phyloP scores from a whole-genome alignment of 30 jellyfish, hydroid and myxozoan species.

The Catostylus mosaicus region DNA sequence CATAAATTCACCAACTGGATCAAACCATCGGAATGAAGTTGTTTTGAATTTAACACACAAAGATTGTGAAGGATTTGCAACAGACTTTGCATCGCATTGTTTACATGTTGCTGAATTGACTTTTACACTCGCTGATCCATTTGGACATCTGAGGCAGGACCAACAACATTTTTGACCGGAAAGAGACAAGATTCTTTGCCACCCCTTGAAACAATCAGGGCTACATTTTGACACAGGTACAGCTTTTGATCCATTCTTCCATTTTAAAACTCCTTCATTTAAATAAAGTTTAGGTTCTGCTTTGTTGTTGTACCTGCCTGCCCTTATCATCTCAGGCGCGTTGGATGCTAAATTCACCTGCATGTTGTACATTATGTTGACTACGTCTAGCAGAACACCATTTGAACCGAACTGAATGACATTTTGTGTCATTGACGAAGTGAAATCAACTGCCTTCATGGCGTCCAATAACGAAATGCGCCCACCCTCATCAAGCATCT shows the following conservation, averaged over 20 bases:
- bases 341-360: constrained; percentile 38
- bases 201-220: constrained; percentile 73
- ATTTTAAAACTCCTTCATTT: constrained; percentile 53
- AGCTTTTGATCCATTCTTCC: constrained; percentile 73
- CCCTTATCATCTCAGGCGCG: constrained; percentile 6
- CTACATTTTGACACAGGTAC: constrained; percentile 81
- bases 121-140: constrained; percentile 62
- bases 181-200: constrained; percentile 23
- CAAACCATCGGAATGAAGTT: constrained; percentile 79
- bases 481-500: constrained; percentile 9
- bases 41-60: constrained; percentile 64
- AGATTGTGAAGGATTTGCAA: constrained; percentile 76
- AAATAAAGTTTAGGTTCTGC: constrained; percentile 31
- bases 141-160: constrained; percentile 79
- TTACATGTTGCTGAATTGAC: constrained; percentile 76
- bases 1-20: constrained; percentile 85
- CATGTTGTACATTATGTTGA: constrained; percentile 59
- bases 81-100: constrained; percentile 45
- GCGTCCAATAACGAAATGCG: constrained; percentile 17
- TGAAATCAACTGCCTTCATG: constrained; percentile 36
- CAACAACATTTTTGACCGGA: constrained; percentile 71
- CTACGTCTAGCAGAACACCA: constrained; percentile 32
- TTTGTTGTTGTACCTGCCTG: constrained; percentile 54
- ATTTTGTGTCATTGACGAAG: constrained; percentile 62
- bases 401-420: constrained; percentile 23